Conservation (phyloP, 2,797 vertebrate species). For the Loriculus beryllinus region DNA sequence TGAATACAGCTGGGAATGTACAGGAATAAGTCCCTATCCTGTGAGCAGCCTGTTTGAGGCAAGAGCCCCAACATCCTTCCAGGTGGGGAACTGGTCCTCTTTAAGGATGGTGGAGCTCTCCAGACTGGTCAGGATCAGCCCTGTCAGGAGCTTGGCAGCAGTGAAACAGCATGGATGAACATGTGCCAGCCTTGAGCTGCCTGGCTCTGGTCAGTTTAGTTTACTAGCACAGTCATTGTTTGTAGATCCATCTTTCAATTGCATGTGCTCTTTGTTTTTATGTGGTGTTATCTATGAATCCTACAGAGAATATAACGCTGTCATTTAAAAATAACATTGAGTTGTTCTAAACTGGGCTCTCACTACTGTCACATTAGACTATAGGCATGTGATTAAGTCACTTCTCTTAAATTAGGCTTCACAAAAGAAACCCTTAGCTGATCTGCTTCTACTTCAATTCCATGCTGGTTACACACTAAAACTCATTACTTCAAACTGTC, state of each 20-base stretch:
- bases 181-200: not conserved
- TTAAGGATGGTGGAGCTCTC: not conserved
- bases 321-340: not conserved
- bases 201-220: not conserved
- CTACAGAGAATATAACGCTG: not conserved
- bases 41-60: not conserved
- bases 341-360: not conserved
- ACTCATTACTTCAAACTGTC: not conserved
- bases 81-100: not conserved
- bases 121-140: not conserved
- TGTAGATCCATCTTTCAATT: not conserved
- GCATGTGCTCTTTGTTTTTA: not conserved
- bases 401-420: constrained; percentile 38
- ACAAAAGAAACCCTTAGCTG: constrained; percentile 10
- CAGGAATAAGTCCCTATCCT: not conserved
- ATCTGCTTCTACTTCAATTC: not conserved
- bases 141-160: not conserved
- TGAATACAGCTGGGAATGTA: not conserved
- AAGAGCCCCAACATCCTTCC: not conserved
- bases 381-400: not conserved
- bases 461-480: constrained; percentile 2
- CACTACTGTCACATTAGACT: not conserved
- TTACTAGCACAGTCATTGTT: not conserved
- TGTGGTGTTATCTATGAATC: not conserved
- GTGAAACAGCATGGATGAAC: not conserved